phyloP scores from a whole-genome alignment of 2,113 vertebrate species.

The Parus major region DNA sequence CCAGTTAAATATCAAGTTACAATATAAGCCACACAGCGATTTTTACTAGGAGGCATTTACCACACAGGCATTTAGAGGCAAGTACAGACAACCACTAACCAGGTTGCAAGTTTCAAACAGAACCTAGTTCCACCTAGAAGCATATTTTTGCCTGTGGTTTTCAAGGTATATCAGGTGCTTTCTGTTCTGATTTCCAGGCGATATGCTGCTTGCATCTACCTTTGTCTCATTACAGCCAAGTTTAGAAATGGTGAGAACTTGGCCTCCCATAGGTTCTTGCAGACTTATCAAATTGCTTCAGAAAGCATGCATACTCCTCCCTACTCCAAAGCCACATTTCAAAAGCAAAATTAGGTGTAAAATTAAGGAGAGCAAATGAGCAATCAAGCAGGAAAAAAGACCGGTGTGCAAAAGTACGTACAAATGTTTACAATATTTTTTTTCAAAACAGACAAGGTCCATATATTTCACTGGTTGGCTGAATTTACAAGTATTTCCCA shows the following conservation, averaged over 20 bases:
- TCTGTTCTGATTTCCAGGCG: background rate
- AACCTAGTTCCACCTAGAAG: background rate
- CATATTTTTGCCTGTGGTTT: background rate
- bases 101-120: background rate
- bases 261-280: background rate
- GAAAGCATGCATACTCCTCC: background rate
- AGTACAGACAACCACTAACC: background rate
- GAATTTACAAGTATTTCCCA: background rate
- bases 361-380: background rate
- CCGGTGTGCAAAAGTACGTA: fast-evolving
- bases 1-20: background rate
- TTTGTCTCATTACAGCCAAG: background rate
- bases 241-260: background rate
- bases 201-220: background rate
- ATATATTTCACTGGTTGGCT: background rate
- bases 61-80: background rate
- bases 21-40: background rate
- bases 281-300: background rate
- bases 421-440: background rate
- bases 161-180: background rate
- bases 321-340: background rate
- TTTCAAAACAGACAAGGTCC: background rate
- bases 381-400: background rate
- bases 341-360: background rate
- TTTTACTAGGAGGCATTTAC: background rate